Conservation (phyloP, 1,140 invertebrate genomes). For the Oncopeltus fasciatus region DNA sequence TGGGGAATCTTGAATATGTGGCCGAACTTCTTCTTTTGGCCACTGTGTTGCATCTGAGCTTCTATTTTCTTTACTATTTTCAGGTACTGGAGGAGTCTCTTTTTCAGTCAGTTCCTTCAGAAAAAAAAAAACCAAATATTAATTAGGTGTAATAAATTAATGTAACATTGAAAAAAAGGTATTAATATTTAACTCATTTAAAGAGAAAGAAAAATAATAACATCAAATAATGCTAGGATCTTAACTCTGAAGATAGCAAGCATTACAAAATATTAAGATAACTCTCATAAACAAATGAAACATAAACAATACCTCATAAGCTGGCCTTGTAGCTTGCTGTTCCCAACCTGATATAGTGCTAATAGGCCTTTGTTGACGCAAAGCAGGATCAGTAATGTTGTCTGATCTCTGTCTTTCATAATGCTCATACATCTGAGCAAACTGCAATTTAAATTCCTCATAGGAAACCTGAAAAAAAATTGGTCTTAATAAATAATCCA, state of each 20-base stretch:
- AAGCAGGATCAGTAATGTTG: constrained; percentile 84
- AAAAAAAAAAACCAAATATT: neutral
- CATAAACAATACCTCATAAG: constrained; percentile 5
- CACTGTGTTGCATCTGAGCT: neutral
- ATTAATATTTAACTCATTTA: too few species aligned
- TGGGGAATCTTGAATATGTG: constrained; percentile 12
- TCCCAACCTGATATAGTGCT: constrained; percentile 93
- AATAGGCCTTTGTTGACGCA: constrained; percentile 79
- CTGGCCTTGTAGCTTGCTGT: constrained; percentile 34
- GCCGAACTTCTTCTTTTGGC: constrained; percentile 2
- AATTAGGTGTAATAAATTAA: neutral
- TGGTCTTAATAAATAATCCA: too few species aligned
- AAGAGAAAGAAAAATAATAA: too few species aligned
- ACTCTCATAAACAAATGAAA: too few species aligned
- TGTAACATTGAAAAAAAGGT: too few species aligned
- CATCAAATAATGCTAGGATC: too few species aligned
- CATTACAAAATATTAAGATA: too few species aligned
- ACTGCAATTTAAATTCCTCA: constrained; percentile 91
- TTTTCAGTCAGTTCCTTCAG: constrained; percentile 7
- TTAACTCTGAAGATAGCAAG: too few species aligned
- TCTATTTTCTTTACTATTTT: neutral
- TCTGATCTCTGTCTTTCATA: constrained; percentile 86
- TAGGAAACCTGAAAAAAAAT: constrained; percentile 62
- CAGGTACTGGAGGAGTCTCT: constrained; percentile 10
- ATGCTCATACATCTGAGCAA: constrained; percentile 93